These are phyloP conservation scores for Tachuris rubrigastra DNA, from an alignment of 2,113 vertebrate genomes.

Conservation along the genomic window DNA sequence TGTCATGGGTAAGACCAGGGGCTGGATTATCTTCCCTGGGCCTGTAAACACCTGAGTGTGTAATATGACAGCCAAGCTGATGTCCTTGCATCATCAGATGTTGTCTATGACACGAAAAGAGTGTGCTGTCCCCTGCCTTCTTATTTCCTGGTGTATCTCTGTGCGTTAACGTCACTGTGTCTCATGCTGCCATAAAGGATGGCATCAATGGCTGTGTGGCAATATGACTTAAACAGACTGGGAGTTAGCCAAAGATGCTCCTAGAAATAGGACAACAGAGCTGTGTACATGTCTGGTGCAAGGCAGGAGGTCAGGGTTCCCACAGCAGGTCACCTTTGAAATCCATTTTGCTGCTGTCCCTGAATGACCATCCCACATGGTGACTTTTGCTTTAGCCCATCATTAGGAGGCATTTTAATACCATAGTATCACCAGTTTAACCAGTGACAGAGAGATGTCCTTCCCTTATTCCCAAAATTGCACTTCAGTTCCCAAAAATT, in stretches of 20 bases:
- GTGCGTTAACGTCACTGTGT: neutral
- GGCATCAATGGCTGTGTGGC: neutral
- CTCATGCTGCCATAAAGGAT: rapidly evolving
- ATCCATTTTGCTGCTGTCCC: neutral
- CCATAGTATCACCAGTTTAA: neutral
- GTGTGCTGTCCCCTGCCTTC: neutral
- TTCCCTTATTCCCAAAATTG: neutral
- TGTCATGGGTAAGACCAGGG: neutral
- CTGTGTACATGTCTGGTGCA: neutral
- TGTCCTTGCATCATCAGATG: neutral
- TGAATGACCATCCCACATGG: rapidly evolving
- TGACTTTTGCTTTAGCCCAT: neutral
- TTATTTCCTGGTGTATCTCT: neutral
- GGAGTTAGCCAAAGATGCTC: neutral
- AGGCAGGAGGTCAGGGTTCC: neutral
- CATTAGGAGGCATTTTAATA: neutral
- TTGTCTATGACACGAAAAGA: neutral
- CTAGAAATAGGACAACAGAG: neutral
- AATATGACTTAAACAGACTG: neutral
- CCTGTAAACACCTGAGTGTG: neutral
- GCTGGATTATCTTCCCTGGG: neutral
- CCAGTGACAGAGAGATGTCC: neutral
- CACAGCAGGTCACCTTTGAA: neutral
- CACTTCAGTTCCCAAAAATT: neutral
- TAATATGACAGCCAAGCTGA: neutral